These are phyloP conservation scores for Acleris emargana DNA, from an alignment of 2,888 invertebrate genomes.

Conservation along the genomic window DNA sequence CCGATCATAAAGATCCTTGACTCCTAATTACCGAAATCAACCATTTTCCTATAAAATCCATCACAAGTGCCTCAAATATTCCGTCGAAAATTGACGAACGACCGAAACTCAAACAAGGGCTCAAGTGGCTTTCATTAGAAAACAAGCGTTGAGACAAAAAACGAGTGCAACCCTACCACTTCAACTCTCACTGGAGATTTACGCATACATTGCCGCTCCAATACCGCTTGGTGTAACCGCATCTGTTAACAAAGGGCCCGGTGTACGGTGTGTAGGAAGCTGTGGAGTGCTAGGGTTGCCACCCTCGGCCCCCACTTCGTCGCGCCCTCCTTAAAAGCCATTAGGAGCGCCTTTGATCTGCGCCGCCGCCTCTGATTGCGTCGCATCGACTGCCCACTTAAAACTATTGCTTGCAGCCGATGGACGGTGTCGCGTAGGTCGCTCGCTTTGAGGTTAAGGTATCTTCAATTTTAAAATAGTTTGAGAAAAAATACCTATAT, in stretches of 20 bases:
- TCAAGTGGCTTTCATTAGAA: slow-evolving; percentile 37
- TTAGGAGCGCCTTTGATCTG: slow-evolving; percentile 35
- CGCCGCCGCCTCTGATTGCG: slow-evolving; percentile 29
- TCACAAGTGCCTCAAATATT: slow-evolving; percentile 2
- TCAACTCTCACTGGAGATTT: slow-evolving; percentile 1
- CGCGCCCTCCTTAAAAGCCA: slow-evolving; percentile 36
- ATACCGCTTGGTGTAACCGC: background rate
- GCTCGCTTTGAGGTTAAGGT: background rate
- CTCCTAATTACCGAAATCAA: background rate
- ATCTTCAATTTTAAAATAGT: background rate
- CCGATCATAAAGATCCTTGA: background rate
- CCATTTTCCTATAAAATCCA: background rate
- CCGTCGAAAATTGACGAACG: slow-evolving; percentile 13
- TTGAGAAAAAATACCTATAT: background rate
- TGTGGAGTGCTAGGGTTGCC: slow-evolving; percentile 8
- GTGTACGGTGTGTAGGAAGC: slow-evolving; percentile 1
- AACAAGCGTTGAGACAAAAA: slow-evolving; percentile 36
- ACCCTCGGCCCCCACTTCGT: slow-evolving; percentile 3
- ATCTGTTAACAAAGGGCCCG: background rate
- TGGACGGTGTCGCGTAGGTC: background rate
- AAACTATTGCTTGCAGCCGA: slow-evolving; percentile 22
- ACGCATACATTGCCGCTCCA: slow-evolving; percentile 7
- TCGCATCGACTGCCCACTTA: slow-evolving; percentile 36
- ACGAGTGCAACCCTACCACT: slow-evolving; percentile 11
- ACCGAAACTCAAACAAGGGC: slow-evolving; percentile 14